Conservation (phyloP, 2,797 vertebrate species). For the Benthosema pterotum region DNA sequence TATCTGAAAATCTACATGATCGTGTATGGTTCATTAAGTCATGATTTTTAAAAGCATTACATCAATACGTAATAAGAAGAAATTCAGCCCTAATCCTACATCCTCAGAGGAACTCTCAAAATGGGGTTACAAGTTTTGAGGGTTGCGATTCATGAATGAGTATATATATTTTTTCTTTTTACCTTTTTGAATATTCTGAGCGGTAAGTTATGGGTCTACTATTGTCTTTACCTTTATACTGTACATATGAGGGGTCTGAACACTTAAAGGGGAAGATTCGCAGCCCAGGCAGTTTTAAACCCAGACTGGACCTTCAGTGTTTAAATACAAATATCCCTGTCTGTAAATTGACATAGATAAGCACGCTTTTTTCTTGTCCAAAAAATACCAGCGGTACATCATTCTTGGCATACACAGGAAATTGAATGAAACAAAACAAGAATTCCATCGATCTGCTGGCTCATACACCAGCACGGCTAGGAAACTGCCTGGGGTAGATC, state of each 20-base stretch:
- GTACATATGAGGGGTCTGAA: too few species aligned
- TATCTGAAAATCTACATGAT: slow-evolving; percentile 36
- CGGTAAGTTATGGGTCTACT: slow-evolving; percentile 13
- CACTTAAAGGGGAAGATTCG: too few species aligned
- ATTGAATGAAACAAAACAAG: too few species aligned
- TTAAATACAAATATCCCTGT: too few species aligned
- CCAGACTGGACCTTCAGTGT: background rate
- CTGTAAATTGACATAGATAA: too few species aligned
- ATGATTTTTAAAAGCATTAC: slow-evolving; percentile 37
- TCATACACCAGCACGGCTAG: too few species aligned
- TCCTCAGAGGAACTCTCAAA: slow-evolving; percentile 34
- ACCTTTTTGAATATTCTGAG: slow-evolving; percentile 33
- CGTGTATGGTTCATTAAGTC: slow-evolving; percentile 22
- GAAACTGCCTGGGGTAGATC: too few species aligned
- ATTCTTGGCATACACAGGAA: too few species aligned
- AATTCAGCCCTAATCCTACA: slow-evolving; percentile 31
- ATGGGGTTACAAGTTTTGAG: slow-evolving; percentile 25
- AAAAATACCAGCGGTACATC: too few species aligned
- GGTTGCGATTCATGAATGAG: slow-evolving; percentile 26
- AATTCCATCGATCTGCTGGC: too few species aligned
- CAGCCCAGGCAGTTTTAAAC: background rate
- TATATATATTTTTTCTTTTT: slow-evolving; percentile 27
- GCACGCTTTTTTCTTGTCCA: too few species aligned
- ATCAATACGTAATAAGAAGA: slow-evolving; percentile 19
- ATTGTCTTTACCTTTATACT: slow-evolving; percentile 7